Conservation (phyloP, 2,797 vertebrate species). For the Antennarius maculatus region DNA sequence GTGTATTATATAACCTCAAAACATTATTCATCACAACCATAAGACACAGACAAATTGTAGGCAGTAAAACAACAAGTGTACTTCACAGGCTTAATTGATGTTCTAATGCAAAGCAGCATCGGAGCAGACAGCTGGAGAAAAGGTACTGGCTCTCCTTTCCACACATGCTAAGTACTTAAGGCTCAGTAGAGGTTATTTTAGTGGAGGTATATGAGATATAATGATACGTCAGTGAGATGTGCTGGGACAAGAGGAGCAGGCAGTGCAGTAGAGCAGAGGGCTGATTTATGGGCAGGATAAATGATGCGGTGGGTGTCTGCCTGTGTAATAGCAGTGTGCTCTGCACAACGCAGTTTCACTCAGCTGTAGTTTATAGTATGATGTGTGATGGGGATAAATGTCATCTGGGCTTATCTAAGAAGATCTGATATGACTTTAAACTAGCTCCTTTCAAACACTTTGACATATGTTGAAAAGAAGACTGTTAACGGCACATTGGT, state of each 20-base stretch:
- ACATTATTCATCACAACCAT: constrained; percentile 54
- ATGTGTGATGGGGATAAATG: constrained; percentile 79
- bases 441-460: constrained; percentile 70
- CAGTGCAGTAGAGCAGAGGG: constrained; percentile 74
- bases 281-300: constrained; percentile 81
- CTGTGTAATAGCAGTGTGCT: constrained; percentile 75
- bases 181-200: constrained; percentile 75
- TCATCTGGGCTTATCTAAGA: constrained; percentile 77
- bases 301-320: constrained; percentile 80
- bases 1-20: constrained; percentile 45
- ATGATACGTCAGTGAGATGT: constrained; percentile 78
- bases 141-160: constrained; percentile 48
- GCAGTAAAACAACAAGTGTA: constrained; percentile 59
- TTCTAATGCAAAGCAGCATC: constrained; percentile 61
- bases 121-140: constrained; percentile 51
- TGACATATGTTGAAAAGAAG: constrained; percentile 59
- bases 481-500: constrained; percentile 49
- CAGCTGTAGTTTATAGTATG: constrained; percentile 77
- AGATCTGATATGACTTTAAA: constrained; percentile 77
- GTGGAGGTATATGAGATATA: constrained; percentile 75
- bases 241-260: constrained; percentile 76
- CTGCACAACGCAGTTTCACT: constrained; percentile 71
- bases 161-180: constrained; percentile 62
- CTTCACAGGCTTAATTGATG: constrained; percentile 63
- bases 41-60: constrained; percentile 51